phyloP scores from a whole-genome alignment of 2,888 invertebrate genomes.

The Bugulina stolonifera region DNA sequence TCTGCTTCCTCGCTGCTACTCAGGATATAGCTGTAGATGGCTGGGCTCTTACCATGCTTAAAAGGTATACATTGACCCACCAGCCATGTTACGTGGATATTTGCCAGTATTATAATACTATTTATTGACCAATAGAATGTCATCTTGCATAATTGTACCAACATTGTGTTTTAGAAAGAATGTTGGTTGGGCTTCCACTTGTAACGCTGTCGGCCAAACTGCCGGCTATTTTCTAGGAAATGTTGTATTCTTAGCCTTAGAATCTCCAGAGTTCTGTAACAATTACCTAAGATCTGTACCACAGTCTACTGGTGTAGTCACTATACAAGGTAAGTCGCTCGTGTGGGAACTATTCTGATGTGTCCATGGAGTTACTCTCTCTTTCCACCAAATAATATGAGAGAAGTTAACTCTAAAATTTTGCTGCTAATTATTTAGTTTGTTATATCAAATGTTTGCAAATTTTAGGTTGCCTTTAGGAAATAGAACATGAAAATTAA shows the following conservation, averaged over 20 bases:
- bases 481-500: too few relatives aligned
- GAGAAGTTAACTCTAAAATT: too few relatives aligned
- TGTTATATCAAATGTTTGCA: too few relatives aligned
- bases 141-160: too few relatives aligned
- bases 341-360: too few relatives aligned
- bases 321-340: slow-evolving; percentile 54
- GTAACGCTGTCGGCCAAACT: slow-evolving; percentile 97
- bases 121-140: too few relatives aligned
- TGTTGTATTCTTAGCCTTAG: slow-evolving; percentile 89
- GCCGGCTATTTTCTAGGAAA: slow-evolving; percentile 95
- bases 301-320: slow-evolving; percentile 63
- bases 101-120: too few relatives aligned
- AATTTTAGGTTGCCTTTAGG: too few relatives aligned
- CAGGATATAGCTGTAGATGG: slow-evolving; percentile 99
- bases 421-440: too few relatives aligned
- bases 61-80: slow-evolving; percentile 72
- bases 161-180: slow-evolving; percentile 62
- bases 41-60: slow-evolving; percentile 98
- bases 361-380: too few relatives aligned
- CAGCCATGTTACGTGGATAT: too few relatives aligned
- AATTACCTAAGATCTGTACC: slow-evolving; percentile 74
- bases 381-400: too few relatives aligned
- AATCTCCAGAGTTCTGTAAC: slow-evolving; percentile 93
- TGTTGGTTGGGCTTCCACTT: slow-evolving; percentile 96
- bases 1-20: slow-evolving; percentile 95